Conservation (phyloP, 2,888 invertebrate genomes). For the Pimpla rufipes region DNA sequence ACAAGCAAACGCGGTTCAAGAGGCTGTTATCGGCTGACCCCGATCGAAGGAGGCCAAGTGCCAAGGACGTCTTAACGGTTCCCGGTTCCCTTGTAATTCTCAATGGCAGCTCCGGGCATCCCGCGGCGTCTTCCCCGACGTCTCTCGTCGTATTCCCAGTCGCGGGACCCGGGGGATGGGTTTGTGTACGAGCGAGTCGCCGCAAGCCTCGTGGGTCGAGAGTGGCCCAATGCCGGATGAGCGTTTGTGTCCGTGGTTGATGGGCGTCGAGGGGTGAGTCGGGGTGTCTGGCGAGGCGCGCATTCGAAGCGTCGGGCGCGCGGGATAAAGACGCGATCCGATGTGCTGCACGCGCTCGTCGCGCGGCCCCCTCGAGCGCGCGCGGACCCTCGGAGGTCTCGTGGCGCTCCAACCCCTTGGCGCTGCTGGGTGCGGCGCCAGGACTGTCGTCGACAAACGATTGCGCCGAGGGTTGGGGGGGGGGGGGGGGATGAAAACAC, state of each 20-base stretch:
- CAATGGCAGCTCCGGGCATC: slow-evolving; percentile 8
- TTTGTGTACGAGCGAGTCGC: slow-evolving; percentile 34
- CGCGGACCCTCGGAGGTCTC: slow-evolving; percentile 42
- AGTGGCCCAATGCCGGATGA: slow-evolving; percentile 80
- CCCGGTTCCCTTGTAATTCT: slow-evolving; percentile 16
- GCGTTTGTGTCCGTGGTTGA: slow-evolving; percentile 81
- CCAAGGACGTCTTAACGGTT: slow-evolving; percentile 42
- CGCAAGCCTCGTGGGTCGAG: slow-evolving; percentile 57
- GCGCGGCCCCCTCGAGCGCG: too few relatives aligned
- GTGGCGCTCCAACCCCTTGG: slow-evolving; percentile 41
- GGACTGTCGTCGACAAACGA: slow-evolving; percentile 3
- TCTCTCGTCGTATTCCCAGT: slow-evolving; percentile 18
- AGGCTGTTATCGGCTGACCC: slow-evolving; percentile 9
- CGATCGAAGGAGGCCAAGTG: slow-evolving; percentile 40
- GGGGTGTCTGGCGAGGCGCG: slow-evolving; percentile 51
- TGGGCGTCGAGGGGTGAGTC: slow-evolving; percentile 81
- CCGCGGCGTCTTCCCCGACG: neutral
- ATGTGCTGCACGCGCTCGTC: too few relatives aligned
- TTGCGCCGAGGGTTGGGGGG: slow-evolving; percentile 37
- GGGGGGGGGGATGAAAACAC: neutral
- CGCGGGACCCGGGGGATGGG: slow-evolving; percentile 40
- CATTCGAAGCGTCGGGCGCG: slow-evolving; percentile 10
- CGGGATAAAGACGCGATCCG: slow-evolving; percentile 60
- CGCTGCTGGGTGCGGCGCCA: slow-evolving; percentile 14
- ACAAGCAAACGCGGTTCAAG: slow-evolving; percentile 3